Evolutionary conservation across 2,797 vertebrate species (phyloP).

Genomic region (Sebastolobus altivelis): DNA sequence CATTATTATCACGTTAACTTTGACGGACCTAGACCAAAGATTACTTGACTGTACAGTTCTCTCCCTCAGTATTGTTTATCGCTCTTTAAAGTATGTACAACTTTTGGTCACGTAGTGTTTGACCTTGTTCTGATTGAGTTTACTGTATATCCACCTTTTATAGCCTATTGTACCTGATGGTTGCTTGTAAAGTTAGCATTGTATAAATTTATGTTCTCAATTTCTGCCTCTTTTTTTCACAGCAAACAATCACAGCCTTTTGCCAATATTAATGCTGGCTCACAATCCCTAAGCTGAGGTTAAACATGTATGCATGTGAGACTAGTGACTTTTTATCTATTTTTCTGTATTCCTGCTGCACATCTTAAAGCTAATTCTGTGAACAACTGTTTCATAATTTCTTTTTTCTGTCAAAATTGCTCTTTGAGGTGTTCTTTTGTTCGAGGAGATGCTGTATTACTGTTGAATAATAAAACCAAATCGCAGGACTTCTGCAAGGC

Average conservation of each 20-base stretch:
- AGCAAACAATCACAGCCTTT: background rate
- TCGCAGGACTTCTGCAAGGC: background rate
- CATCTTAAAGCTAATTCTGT: background rate
- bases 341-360: background rate
- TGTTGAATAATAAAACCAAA: constrained; percentile 31
- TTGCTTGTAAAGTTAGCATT: background rate
- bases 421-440: constrained; percentile 10
- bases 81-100: constrained; percentile 21
- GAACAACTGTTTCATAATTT: background rate
- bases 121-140: constrained; percentile 32
- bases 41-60: constrained; percentile 12
- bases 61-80: constrained; percentile 14
- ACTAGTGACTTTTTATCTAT: background rate
- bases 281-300: background rate
- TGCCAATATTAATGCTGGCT: background rate
- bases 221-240: constrained; percentile 8
- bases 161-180: constrained; percentile 3
- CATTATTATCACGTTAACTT: too few species aligned
- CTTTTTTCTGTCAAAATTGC: background rate
- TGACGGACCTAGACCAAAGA: background rate
- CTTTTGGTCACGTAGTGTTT: background rate
- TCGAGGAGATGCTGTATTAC: constrained; percentile 10
- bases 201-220: constrained; percentile 14
- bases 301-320: background rate
- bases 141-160: constrained; percentile 23